Base-by-base conservation (phyloP, 2,113 vertebrate genomes). In the Lichenostomus cassidix region DNA sequence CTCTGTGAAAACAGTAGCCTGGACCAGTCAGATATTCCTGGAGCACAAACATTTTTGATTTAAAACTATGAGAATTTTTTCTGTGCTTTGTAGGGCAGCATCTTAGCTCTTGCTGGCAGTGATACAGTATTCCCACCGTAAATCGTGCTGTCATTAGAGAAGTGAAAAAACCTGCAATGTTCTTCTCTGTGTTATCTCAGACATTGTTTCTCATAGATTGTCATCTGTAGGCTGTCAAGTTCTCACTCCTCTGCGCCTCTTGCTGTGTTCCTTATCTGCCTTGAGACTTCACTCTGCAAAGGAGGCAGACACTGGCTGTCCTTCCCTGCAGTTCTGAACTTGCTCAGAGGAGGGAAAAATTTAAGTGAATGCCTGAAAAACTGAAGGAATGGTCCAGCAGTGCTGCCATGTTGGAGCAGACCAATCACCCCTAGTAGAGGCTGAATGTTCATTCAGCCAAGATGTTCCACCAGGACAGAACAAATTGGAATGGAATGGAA, bases 91-190 rank as follows among this genome's bases (percentile, higher is more conserved):
- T 24, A 27, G 39, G 3, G 41, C 9, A 23, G 56, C 59, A 24
- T 39, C 37, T 71, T 37, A 52, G 52, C 29, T 76, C 21, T 68
- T 70, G 29, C 60, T 82, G 80, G 35, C 64, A 74, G 44, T 3
- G 28, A 19, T 29, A 59, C 7, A 35, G 14, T 5, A 35, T 31
- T 68, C 33, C 29, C 39, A 12, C 27, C 7, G 15, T 18, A 74
- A 56, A 11, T n/a, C 0, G 0, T n/a, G 23, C 35, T 50, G 55
- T 15, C 35, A 41, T 1, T 29, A 33, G 52, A 83, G 79, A 87
- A 87, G 20, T 11, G 33, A 39, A 73, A 56, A 70, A 37, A 4
- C 2, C 10, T 33, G 20, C 29, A 52, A 2, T 39, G 47, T 21
- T 33, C 59, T 71, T 39, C 50, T 86, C n/a, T 58, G 28, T 21